Evolutionary conservation across 2,797 vertebrate genomes (phyloP).

Genomic region (Anomalospiza imberbis): DNA sequence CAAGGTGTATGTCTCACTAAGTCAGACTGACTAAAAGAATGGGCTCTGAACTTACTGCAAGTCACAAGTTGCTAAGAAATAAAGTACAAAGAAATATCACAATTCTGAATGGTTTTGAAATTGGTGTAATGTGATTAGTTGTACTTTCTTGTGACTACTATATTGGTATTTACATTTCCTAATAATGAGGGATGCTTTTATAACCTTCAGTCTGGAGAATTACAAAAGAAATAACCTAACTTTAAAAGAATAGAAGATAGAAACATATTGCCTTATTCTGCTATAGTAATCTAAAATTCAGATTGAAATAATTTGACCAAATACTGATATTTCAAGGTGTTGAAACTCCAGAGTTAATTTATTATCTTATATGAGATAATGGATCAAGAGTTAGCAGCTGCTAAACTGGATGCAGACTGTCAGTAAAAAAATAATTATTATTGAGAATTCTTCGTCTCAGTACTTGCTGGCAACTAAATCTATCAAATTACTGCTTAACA

Average conservation of each 20-base stretch:
- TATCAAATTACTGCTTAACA: not conserved
- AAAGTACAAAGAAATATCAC: not conserved
- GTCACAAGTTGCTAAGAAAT: not conserved
- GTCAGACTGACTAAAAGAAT: not conserved
- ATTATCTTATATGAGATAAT: not conserved
- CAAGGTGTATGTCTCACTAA: not conserved
- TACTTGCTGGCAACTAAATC: not conserved
- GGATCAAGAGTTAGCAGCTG: not conserved
- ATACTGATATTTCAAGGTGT: not conserved
- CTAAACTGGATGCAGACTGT: not conserved
- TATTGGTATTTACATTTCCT: not conserved
- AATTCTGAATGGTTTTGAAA: not conserved
- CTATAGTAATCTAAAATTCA: not conserved
- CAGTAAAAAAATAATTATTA: conserved; percentile 8
- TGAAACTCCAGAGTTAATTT: not conserved
- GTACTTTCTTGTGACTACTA: not conserved
- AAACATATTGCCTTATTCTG: not conserved
- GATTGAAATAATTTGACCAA: not conserved
- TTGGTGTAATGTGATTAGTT: not conserved
- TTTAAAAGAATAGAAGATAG: not conserved
- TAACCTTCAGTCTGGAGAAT: not conserved
- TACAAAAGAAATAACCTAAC: not conserved
- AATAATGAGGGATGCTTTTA: not conserved
- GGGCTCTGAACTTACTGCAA: not conserved
- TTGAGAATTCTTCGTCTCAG: not conserved